Evolutionary conservation across 1,140 invertebrate species (phyloP), one percentile per base, ranked within the genome.

Genomic region (Cotesia chilonis): DNA sequence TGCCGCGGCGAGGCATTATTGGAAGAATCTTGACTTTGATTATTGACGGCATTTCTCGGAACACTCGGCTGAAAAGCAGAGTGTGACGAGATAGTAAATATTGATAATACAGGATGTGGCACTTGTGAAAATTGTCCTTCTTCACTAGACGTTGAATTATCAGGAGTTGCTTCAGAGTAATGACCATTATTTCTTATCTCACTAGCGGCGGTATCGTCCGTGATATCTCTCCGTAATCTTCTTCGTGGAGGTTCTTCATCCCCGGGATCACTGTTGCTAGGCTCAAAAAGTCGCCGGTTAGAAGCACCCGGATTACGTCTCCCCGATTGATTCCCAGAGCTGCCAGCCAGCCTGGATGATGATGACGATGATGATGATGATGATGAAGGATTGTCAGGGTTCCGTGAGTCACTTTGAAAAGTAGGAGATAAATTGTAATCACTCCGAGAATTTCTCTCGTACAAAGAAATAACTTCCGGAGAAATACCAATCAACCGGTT

Each of bases 391-490:
- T 37, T 65, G 3, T 41, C 36, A 47, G 9, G 41, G 41, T 47
- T 2, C 6, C 41, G 41, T 7, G 41, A 47, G 6, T 47, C 41
- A 47, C 10, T 47, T 47, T 47, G 41, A 6, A 6, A 47, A 9
- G 41, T 47, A 6, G 41, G 41, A 9, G 41, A 47, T 7, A 7
- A 47, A 47, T 41, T 36, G 10, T 47, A 38, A 12, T 65, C 20
- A 77, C 91, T 90, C 90, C 92, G 92, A 2, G 91, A 91, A 80
- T 92, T 91, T 4, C 91, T 92, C 1, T 91, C 17, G 68, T 73
- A 52, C 51, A 61, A 28, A 52, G 63, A 68, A 60, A 54, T 59
- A 52, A 73, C 75, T 4, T 64, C 41, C 82, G 79, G 87, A 85
- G 75, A 83, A 87, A 72, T 84, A 10, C 60, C 60, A 4, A 61